A percentile compares a stretch with the other conserved stretches of the same genome.
Conservation (phyloP, 2,888 invertebrate species). For the Trichopria drosophilae region DNA sequence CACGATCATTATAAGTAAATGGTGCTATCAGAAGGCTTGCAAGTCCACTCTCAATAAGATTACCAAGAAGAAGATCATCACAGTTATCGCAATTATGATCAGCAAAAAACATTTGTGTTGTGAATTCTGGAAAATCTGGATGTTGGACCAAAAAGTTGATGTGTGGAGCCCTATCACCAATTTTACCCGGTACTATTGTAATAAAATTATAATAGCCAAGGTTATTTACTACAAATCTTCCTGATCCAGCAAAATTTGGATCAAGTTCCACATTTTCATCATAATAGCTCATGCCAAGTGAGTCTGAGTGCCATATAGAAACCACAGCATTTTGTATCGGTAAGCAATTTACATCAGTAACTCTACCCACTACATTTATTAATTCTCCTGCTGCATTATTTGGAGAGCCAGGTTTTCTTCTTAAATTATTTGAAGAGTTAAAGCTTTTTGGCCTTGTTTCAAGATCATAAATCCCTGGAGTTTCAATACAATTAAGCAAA, state of each 20-base stretch:
- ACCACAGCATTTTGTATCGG: conserved; percentile 17
- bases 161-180: conserved; percentile 23
- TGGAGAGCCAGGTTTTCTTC: conserved; percentile 17
- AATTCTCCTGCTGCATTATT: conserved; percentile 16
- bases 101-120: conserved; percentile 25
- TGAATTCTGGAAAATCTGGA: conserved; percentile 25
- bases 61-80: conserved; percentile 22
- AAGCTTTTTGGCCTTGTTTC: conserved; percentile 16
- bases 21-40: conserved; percentile 25
- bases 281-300: conserved; percentile 13
- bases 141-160: conserved; percentile 24
- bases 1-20: conserved; percentile 24
- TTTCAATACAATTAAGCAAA: conserved; percentile 16
- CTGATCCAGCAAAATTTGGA: conserved; percentile 24
- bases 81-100: conserved; percentile 23
- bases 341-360: conserved; percentile 17
- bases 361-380: conserved; percentile 16
- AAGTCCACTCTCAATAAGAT: conserved; percentile 22
- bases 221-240: conserved; percentile 24
- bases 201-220: conserved; percentile 24
- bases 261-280: conserved; percentile 17
- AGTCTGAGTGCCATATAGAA: conserved; percentile 17
- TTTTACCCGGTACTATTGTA: conserved; percentile 23
- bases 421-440: conserved; percentile 17
- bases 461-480: conserved; percentile 15